Evolutionary conservation across 1,140 invertebrate species (phyloP).

Genomic region (Physella acuta): DNA sequence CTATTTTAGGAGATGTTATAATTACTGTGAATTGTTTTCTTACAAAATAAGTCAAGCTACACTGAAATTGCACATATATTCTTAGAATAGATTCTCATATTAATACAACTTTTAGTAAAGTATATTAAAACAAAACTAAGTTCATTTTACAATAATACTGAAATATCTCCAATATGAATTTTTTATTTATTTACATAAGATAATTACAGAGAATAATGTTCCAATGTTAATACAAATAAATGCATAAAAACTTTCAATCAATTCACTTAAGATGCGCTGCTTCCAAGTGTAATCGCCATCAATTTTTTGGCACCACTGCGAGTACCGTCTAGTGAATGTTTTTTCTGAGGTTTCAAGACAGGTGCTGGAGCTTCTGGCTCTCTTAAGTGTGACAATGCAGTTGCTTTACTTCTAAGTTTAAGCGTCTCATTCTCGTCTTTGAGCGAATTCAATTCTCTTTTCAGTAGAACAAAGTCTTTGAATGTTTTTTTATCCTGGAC

Average conservation of each 20-base stretch:
- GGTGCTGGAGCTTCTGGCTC: conserved; percentile 7
- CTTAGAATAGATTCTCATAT: no score
- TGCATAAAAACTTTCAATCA: background rate
- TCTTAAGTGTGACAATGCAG: conserved; percentile 16
- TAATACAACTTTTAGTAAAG: no score
- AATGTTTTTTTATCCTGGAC: conserved; percentile 41
- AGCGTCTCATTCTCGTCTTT: conserved; percentile 46
- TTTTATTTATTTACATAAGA: no score
- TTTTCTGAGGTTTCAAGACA: background rate
- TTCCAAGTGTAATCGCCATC: conserved; percentile 17
- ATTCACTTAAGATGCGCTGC: background rate
- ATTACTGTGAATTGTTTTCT: no score
- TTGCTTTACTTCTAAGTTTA: conserved; percentile 11
- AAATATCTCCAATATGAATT: no score
- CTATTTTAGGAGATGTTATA: no score
- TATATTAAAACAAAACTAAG: no score
- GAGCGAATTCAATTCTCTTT: conserved; percentile 39
- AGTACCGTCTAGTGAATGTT: background rate
- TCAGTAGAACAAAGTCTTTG: conserved; percentile 46
- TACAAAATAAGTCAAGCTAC: no score
- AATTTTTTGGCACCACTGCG: conserved; percentile 18
- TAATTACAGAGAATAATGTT: no score
- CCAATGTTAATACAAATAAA: background rate
- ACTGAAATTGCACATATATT: no score
- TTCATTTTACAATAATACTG: no score